These are phyloP conservation scores for Euwallacea similis DNA, from an alignment of 1,140 invertebrate genomes.

Conservation along the genomic window DNA sequence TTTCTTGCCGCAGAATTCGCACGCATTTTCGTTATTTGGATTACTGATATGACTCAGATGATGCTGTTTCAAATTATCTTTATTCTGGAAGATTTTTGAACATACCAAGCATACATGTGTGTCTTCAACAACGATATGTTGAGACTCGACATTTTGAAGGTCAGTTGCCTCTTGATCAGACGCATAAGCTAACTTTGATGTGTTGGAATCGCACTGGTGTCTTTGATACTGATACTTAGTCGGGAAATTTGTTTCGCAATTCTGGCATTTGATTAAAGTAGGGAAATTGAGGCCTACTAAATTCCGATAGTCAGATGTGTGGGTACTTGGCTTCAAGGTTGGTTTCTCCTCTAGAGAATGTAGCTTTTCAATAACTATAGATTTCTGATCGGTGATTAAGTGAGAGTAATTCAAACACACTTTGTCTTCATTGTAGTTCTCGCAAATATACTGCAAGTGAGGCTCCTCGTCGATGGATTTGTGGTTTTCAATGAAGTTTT, in stretches of 20 bases:
- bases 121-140: not conserved
- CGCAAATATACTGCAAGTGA: not conserved
- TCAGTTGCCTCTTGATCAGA: slow-evolving; percentile 37
- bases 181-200: slow-evolving; percentile 50
- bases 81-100: slow-evolving; percentile 50
- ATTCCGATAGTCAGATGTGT: too few relatives aligned
- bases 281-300: slow-evolving; percentile 33
- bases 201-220: slow-evolving; percentile 53
- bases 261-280: slow-evolving; percentile 51
- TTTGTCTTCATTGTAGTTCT: slow-evolving; percentile 13
- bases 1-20: slow-evolving; percentile 51
- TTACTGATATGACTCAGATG: slow-evolving; percentile 45
- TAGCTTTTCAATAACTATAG: slow-evolving; percentile 10
- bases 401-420: slow-evolving; percentile 19
- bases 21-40: slow-evolving; percentile 45
- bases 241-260: slow-evolving; percentile 53
- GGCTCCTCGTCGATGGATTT: too few relatives aligned
- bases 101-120: slow-evolving; percentile 48
- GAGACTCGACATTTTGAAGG: not conserved
- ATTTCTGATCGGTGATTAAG: slow-evolving; percentile 1
- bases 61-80: slow-evolving; percentile 51
- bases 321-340: not conserved
- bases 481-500: slow-evolving; percentile 13
- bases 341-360: not conserved
- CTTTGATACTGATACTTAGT: slow-evolving; percentile 54